Base-by-base conservation (phyloP, 1,140 invertebrate genomes). In the Drosophila cardini region DNA sequence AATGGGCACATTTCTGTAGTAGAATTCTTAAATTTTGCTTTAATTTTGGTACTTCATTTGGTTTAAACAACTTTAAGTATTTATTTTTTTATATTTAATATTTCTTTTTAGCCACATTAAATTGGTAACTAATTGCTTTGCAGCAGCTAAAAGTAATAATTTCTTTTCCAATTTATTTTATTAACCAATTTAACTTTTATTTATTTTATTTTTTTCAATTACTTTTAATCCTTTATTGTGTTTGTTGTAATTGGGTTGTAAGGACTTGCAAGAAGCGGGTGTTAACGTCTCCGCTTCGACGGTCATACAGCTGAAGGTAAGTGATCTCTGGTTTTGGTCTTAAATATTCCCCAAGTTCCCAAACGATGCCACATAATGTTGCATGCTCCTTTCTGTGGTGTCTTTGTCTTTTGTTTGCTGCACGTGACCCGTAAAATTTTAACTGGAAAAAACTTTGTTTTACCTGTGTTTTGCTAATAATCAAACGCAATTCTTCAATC, bases 221-320 rank as follows among this genome's bases (percentile, higher is more conserved):
- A n/a, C 30, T 42, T 76, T 78, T 61, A 58, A 65, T 69, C 62
- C 34, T 62, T 58, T 76, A 65, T 38, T 48, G 52, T 75, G 68
- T 68, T 38, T 81, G n/a, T 36, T 53, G 21, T 53, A 46, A 76
- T 57, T 69, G 56, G 67, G 75, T 90, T 90, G 81, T 93, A 95
- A 97, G 96, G 96, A 95, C 92, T 96, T 97, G 93, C 96, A 97
- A 94, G 96, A 96, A 93, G 95, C 95, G 92, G 96, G 96, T 78
- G 95, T 96, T 95, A 97, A 97, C 95, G 96, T 97, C 93, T 96
- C 96, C 90, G 95, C 96, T 93, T 95, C 97, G 92, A 96, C 95
- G 93, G 95, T 98, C 94, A 96, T 97, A 91, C 96, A 96, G 92
- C 94, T 98, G 77, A 97, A 97, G 96, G 97, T 97, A 95, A 96